Percentiles rank a stretch among this genome's conserved stretches.
phyloP scores from a whole-genome alignment of 1,140 invertebrate genomes.

The Berghia stephanieae region DNA sequence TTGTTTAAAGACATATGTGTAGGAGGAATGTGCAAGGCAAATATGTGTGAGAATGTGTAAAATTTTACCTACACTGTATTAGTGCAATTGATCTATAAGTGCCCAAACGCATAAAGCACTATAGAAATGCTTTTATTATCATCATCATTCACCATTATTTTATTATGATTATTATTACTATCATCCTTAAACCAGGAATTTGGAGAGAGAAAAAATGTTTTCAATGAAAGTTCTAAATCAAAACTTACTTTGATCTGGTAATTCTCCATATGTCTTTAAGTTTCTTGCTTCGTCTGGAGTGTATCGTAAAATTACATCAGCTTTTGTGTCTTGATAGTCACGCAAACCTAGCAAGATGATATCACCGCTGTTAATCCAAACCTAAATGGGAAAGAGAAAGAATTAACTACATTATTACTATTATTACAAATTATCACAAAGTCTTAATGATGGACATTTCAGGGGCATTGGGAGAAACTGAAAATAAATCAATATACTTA shows the following conservation, averaged over 20 bases:
- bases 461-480: no score
- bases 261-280: slow-evolving; percentile 98
- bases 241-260: slow-evolving; percentile 82
- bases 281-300: slow-evolving; percentile 98
- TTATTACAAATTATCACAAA: no score
- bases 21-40: no score
- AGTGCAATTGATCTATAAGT: no score
- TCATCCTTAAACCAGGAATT: background rate
- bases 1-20: no score
- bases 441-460: no score
- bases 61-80: no score
- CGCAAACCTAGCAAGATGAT: slow-evolving; percentile 94
- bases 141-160: background rate
- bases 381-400: slow-evolving; percentile 50
- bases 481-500: no score
- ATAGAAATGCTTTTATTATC: background rate
- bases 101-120: slow-evolving; percentile 9
- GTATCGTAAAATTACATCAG: slow-evolving; percentile 99
- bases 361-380: slow-evolving; percentile 99
- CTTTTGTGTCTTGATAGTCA: slow-evolving; percentile 99
- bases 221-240: background rate
- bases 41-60: no score
- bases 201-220: background rate
- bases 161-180: background rate
- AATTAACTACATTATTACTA: no score